Base-by-base conservation (phyloP, 2,797 vertebrate genomes). In the Thripadectes ignobilis region DNA sequence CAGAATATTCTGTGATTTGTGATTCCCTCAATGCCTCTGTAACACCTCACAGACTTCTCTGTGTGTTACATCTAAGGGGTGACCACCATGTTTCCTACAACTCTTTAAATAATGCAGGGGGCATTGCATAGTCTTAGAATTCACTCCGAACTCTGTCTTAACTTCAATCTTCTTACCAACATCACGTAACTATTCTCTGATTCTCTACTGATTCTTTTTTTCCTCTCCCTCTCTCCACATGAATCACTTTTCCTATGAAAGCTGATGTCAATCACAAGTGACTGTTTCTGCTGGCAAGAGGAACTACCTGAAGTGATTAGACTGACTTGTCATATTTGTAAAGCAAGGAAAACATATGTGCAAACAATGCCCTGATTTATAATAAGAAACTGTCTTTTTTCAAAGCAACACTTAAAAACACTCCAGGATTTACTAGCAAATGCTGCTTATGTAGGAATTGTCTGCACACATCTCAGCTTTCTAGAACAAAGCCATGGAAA, bases 301-400 rank as follows among this genome's bases (percentile, higher is more conserved):
- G 45, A 92, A 87, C 32, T 65, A 92, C 72, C 75, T 87, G 71
- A 91, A 92, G 23, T 80, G 41, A 92, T 96, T 52, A 85, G 62
- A 62, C 72, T 87, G 52, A 69, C 65, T 85, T 48, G 54, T 67
- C 59, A 22, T 55, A 58, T 68, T 80, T 89, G 41, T 59, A 80
- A 71, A 92, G 57, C 77, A 89, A 74, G 39, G 65, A 77, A 85
- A 93, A 92, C n/a, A 39, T 7, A 73, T 7, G 41, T 85, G 63
- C 79, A 76, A 91, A 92, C 66, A 78, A 58, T 46, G 46, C 48
- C 29, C 27, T 6, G 23, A 48, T 78, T 92, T 83, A 69, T 26
- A 79, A 39, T 4, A 59, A 67, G 59, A 55, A 92, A 66, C 23
- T 7, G 27, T 30, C 26, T 43, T 51, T 69, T 62, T 85, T 66